Conservation (phyloP, 2,113 vertebrate species). For the Plestiodon gilberti region DNA sequence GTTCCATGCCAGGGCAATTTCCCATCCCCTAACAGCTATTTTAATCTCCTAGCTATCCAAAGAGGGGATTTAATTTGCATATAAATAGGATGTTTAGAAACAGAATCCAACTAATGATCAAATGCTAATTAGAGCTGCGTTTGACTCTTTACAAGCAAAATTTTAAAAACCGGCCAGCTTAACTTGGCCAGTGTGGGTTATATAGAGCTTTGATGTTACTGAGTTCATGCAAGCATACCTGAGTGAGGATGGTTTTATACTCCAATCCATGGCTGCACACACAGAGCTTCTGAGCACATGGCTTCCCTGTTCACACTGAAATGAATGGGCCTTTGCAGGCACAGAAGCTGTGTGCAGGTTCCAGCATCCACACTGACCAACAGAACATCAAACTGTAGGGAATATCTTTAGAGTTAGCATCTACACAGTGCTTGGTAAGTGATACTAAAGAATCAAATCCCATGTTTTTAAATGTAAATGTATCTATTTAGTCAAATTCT, state of each 20-base stretch:
- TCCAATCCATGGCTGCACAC: not conserved
- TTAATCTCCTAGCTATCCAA: constrained; percentile 48
- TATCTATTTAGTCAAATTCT: not conserved
- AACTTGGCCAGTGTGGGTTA: not conserved
- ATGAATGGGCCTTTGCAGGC: not conserved
- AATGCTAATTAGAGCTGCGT: constrained; percentile 35
- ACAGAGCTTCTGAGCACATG: not conserved
- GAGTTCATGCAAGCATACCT: not conserved
- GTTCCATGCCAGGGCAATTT: constrained; percentile 29
- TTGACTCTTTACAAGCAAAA: constrained; percentile 14
- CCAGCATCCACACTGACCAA: not conserved
- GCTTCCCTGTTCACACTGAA: not conserved
- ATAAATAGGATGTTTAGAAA: constrained; percentile 44
- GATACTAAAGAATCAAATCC: not conserved
- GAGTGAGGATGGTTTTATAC: not conserved
- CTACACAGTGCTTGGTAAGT: not conserved
- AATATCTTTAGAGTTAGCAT: not conserved
- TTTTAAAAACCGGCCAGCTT: not conserved
- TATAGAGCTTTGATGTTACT: not conserved
- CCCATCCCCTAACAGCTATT: constrained; percentile 46
- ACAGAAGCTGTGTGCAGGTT: not conserved
- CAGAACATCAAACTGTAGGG: not conserved
- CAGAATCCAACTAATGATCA: constrained; percentile 1
- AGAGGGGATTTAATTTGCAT: constrained; percentile 62
- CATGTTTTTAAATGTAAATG: not conserved